Conservation (phyloP, 2,797 vertebrate genomes). For the Loris lydekkerianus region DNA sequence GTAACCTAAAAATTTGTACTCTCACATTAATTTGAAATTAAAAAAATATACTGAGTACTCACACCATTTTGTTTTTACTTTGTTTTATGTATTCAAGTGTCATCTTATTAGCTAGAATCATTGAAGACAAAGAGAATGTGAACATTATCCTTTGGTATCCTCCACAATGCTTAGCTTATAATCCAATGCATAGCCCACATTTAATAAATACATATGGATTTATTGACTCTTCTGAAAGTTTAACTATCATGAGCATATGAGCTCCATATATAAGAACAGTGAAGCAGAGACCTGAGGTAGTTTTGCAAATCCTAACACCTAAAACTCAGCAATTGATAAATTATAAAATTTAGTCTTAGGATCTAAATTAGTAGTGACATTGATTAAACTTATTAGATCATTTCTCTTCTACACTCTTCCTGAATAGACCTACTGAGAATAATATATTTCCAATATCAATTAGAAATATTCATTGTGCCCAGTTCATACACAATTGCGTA, state of each 20-base stretch:
- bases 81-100: not conserved
- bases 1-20: no score
- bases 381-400: slow-evolving; percentile 55
- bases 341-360: not conserved
- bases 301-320: slow-evolving; percentile 21
- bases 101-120: not conserved
- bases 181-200: not conserved
- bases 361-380: not conserved
- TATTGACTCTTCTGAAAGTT: not conserved
- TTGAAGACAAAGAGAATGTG: not conserved
- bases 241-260: not conserved
- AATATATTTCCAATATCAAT: not conserved
- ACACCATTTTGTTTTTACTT: not conserved
- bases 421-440: not conserved
- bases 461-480: not conserved
- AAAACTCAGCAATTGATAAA: slow-evolving; percentile 2
- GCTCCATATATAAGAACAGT: not conserved
- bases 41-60: no score
- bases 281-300: not conserved
- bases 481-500: slow-evolving; percentile 27
- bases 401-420: not conserved
- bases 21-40: no score
- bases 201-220: slow-evolving; percentile 19
- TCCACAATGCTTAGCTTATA: not conserved
- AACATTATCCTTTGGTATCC: not conserved